phyloP scores from a whole-genome alignment of 1,140 invertebrate species.

The Drosophila kikkawai region DNA sequence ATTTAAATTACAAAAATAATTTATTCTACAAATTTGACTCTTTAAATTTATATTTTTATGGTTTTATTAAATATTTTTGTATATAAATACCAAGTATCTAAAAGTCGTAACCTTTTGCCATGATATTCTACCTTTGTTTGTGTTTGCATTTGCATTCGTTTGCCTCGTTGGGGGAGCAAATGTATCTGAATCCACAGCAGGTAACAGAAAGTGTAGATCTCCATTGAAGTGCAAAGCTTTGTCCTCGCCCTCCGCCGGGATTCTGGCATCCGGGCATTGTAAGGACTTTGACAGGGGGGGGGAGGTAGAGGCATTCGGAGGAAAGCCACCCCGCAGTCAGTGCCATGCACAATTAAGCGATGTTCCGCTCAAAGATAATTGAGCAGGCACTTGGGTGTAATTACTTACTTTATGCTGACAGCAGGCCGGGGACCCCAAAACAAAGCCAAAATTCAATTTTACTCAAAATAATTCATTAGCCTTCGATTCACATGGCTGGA shows the following conservation, averaged over 20 bases:
- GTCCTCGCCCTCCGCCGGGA: constrained; percentile 31
- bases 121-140: constrained; percentile 24
- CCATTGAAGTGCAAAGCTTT: constrained; percentile 68
- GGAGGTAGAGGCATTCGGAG: background rate
- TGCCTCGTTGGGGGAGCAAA: constrained; percentile 23
- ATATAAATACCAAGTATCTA: background rate
- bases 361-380: constrained; percentile 78
- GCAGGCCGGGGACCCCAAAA: constrained; percentile 15
- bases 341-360: constrained; percentile 73
- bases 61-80: background rate
- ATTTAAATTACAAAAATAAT: background rate
- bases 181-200: constrained; percentile 26
- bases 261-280: constrained; percentile 13
- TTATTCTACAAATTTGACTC: rapidly evolving
- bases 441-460: constrained; percentile 67
- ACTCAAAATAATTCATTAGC: constrained; percentile 65
- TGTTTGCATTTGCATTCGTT: constrained; percentile 43
- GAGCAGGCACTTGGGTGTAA: constrained; percentile 84
- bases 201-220: constrained; percentile 33
- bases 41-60: background rate
- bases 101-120: background rate
- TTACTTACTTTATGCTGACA: constrained; percentile 82
- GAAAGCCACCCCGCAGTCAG: constrained; percentile 25
- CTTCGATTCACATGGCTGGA: constrained; percentile 28
- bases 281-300: background rate